phyloP scores from a whole-genome alignment of 2,797 vertebrate species.

The Amniataba percoides region DNA sequence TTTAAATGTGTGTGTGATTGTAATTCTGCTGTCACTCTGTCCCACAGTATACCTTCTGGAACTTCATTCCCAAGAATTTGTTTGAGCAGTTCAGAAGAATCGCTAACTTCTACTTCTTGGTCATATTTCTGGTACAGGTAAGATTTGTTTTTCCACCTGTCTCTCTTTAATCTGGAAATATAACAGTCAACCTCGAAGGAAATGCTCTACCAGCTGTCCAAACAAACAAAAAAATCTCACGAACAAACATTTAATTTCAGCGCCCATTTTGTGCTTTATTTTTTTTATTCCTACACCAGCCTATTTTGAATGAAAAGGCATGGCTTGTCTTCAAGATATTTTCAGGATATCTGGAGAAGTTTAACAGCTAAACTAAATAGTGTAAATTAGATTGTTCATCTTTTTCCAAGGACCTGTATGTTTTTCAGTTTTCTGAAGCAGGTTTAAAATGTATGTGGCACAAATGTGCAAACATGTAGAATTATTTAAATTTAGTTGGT shows the following conservation, averaged over 20 bases:
- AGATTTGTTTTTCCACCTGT: conserved; percentile 51
- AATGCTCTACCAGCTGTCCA: not conserved
- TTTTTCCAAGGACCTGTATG: not conserved
- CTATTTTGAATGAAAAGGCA: not conserved
- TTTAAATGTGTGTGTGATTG: conserved; percentile 8
- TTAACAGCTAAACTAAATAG: conserved; percentile 1
- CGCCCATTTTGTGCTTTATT: not conserved
- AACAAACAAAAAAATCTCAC: not conserved
- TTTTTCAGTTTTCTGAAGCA: not conserved
- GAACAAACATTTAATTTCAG: not conserved
- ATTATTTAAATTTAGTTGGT: not conserved
- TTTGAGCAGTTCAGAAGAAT: conserved; percentile 99
- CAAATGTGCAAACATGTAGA: not conserved
- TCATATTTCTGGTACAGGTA: conserved; percentile 99
- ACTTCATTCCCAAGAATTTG: conserved; percentile 98
- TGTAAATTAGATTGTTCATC: not conserved
- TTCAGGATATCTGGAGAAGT: conserved; percentile 7
- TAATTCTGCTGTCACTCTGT: conserved; percentile 39
- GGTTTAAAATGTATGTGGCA: not conserved
- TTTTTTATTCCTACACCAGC: not conserved
- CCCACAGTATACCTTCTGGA: conserved; percentile 96
- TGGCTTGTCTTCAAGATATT: conserved; percentile 7
- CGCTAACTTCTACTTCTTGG: conserved; percentile 98
- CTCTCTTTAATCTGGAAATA: not conserved
- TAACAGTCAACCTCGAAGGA: not conserved